Conservation (phyloP, 2,113 vertebrate species). For the Piaya cayana region DNA sequence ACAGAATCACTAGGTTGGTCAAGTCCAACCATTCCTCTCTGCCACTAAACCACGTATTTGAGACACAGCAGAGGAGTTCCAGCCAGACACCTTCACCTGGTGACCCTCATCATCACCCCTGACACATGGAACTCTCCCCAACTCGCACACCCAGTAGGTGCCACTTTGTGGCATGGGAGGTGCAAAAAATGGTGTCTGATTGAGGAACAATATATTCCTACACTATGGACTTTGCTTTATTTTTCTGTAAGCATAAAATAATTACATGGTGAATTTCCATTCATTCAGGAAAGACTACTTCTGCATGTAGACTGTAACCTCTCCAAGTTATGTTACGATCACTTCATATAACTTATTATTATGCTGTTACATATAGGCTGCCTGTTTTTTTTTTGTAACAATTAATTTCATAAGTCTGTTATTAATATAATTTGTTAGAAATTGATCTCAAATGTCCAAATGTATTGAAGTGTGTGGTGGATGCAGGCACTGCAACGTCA, state of each 20-base stretch:
- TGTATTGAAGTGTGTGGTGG: neutral
- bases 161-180: too few relatives aligned
- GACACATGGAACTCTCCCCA: too few relatives aligned
- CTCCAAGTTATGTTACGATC: neutral
- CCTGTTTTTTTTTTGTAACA: neutral
- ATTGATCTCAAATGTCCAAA: neutral
- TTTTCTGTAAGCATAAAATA: neutral
- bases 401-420: neutral
- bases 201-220: neutral
- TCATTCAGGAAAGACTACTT: neutral
- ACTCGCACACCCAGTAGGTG: too few relatives aligned
- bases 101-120: too few relatives aligned
- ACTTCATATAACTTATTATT: neutral
- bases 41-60: too few relatives aligned
- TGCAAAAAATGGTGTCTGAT: neutral
- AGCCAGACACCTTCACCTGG: too few relatives aligned
- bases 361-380: neutral
- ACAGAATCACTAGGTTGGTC: too few relatives aligned
- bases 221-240: neutral
- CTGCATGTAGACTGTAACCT: neutral
- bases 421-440: neutral
- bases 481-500: neutral
- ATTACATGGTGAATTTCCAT: neutral
- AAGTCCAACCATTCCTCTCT: too few relatives aligned
- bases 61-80: too few relatives aligned